These are phyloP conservation scores for Argopecten irradians DNA, from an alignment of 1,140 invertebrate species.

Conservation along the genomic window DNA sequence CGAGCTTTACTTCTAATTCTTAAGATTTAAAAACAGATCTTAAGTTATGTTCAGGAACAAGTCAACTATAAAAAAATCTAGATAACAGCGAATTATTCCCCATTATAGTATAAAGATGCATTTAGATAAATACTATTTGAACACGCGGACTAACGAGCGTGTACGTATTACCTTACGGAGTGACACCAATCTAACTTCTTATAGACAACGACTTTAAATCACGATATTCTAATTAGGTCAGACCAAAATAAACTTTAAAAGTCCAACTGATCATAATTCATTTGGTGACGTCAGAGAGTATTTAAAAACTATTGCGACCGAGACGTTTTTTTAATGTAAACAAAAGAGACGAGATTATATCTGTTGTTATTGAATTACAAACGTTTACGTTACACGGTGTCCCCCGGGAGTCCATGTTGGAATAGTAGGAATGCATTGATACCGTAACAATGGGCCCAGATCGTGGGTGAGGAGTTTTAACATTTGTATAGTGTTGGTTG, in stretches of 20 bases:
- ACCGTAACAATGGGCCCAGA: background rate
- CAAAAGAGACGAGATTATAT: background rate
- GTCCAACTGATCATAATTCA: constrained; percentile 8
- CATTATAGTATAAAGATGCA: background rate
- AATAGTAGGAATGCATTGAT: background rate
- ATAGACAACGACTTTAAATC: background rate
- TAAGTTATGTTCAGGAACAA: background rate
- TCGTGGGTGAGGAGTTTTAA: background rate
- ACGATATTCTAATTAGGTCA: background rate
- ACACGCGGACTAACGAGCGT: background rate
- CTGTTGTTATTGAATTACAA: background rate
- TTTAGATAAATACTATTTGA: background rate
- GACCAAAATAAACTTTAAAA: background rate
- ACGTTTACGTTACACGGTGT: background rate
- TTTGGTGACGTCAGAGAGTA: background rate
- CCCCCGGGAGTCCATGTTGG: background rate
- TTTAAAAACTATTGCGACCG: background rate
- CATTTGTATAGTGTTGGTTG: background rate
- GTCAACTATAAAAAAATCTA: background rate
- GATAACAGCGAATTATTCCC: background rate
- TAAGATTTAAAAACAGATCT: background rate
- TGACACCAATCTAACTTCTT: background rate
- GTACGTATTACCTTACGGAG: background rate
- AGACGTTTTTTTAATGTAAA: background rate
- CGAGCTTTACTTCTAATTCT: background rate